Base-by-base conservation (phyloP, 1,140 invertebrate genomes). In the Zophobas morio region DNA sequence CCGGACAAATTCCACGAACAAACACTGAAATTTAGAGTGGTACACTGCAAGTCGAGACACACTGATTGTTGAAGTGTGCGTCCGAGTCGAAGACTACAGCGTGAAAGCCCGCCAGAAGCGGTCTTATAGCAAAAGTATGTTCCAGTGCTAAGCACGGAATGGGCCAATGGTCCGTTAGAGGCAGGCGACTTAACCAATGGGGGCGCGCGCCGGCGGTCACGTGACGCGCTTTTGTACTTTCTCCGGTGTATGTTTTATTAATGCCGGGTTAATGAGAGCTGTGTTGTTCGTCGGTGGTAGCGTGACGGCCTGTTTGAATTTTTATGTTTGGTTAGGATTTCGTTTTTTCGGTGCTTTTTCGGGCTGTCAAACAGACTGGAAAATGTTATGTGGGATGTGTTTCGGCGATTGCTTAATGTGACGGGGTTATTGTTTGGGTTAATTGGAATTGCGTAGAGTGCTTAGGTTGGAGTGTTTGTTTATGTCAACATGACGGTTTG, bases 101-200 rank as follows among this genome's bases (percentile, higher is more conserved):
- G 60, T 42, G 60, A 66, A 66, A 66, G 60, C 60, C 60, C 39
- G n/a, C n/a, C 6, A 40, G 39, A 42, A 42, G 37, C 60, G 47
- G 70, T 82, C 81, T 82, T 82, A 82, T 82, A 82, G 79, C 75
- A 66, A 82, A 82, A 70, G 36, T 39, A 53, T 77, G 81, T 82
- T 82, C 81, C 78, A 79, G 79, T 80, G 56, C 73, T 56, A 79
- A 78, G 77, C 60, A 80, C 73, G 39, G 73, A 51, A 39, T 74
- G 54, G 42, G 74, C 80, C 80, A 81, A 81, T 81, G 39, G 54
- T 20, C 73, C 66, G 39, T 35, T 71, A 32, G 39, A 33, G 6
- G 8, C 42, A 60, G 34, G 33, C 40, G 20, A 82, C 77, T 79
- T 76, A 60, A 36, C 81, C 81, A 82, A 82, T 80, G 1, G 33